phyloP scores from a whole-genome alignment of 1,140 invertebrate genomes.

The Drosophila sechellia region DNA sequence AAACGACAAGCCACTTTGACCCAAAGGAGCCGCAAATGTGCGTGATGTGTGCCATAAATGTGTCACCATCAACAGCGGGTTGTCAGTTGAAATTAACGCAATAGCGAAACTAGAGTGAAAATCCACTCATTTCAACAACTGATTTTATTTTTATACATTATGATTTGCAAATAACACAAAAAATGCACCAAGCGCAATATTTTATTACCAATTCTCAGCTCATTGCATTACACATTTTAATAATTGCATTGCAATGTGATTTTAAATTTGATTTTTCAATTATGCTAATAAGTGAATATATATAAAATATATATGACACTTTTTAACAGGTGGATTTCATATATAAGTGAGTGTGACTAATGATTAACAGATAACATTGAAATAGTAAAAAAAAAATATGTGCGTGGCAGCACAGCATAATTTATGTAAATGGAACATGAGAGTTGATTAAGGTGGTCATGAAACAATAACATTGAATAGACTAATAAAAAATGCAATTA shows the following conservation, averaged over 20 bases:
- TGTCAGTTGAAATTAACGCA: slow-evolving; percentile 10
- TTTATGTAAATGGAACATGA: neutral
- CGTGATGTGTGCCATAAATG: slow-evolving; percentile 22
- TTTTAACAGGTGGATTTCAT: neutral
- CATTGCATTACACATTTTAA: slow-evolving; percentile 23
- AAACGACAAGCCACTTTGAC: slow-evolving; percentile 37
- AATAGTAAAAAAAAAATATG: neutral
- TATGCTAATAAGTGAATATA: slow-evolving; percentile 1
- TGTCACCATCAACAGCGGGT: slow-evolving; percentile 24
- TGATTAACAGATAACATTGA: neutral
- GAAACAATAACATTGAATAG: neutral
- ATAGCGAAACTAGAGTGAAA: neutral
- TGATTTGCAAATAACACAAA: neutral
- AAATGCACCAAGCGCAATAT: neutral
- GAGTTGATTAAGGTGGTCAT: neutral
- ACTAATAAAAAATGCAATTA: neutral
- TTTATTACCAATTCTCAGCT: slow-evolving; percentile 20
- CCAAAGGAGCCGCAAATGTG: slow-evolving; percentile 47
- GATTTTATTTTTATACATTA: neutral
- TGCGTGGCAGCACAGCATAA: neutral
- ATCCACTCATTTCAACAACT: neutral
- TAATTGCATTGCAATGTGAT: slow-evolving; percentile 15
- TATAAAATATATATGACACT: neutral
- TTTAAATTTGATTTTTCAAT: slow-evolving; percentile 23
- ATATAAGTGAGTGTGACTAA: neutral